These are phyloP conservation scores for Dallia pectoralis DNA, from an alignment of 2,797 vertebrate species.

Conservation along the genomic window DNA sequence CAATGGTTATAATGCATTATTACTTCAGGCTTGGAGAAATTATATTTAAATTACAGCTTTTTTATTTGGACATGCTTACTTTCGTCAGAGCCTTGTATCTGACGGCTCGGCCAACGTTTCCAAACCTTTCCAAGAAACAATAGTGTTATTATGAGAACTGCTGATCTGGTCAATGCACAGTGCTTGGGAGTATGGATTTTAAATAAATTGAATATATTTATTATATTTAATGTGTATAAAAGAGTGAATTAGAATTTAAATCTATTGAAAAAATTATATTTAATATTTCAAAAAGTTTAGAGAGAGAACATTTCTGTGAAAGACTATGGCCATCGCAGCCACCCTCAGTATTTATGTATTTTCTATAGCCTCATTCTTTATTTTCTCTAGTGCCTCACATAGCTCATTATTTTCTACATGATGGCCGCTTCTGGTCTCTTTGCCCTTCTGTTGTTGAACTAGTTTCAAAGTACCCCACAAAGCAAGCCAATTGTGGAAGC, in stretches of 20 bases:
- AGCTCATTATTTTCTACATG: conserved; percentile 27
- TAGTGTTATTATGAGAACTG: not conserved
- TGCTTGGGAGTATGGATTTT: conserved; percentile 2
- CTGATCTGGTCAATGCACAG: not conserved
- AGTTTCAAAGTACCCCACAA: conserved; percentile 29
- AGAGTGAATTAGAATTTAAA: conserved; percentile 55
- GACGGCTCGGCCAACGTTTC: not conserved
- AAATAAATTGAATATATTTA: conserved; percentile 24
- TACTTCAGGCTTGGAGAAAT: not conserved
- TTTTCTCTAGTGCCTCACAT: conserved; percentile 49
- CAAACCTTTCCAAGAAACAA: not conserved
- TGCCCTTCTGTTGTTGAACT: conserved; percentile 12
- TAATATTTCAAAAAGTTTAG: conserved; percentile 50
- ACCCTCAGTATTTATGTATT: conserved; percentile 17
- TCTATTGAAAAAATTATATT: conserved; percentile 47
- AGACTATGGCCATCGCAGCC: conserved; percentile 29
- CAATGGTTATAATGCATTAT: not conserved
- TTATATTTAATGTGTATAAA: conserved; percentile 62
- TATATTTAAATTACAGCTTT: not conserved
- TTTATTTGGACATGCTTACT: not conserved
- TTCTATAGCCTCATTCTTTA: conserved; percentile 28
- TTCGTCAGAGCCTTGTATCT: not conserved
- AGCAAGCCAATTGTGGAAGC: not conserved
- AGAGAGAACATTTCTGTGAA: conserved; percentile 37
- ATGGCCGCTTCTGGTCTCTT: conserved; percentile 2